phyloP scores from a whole-genome alignment of 2,797 vertebrate species.

The Coracias cyanogaster region DNA sequence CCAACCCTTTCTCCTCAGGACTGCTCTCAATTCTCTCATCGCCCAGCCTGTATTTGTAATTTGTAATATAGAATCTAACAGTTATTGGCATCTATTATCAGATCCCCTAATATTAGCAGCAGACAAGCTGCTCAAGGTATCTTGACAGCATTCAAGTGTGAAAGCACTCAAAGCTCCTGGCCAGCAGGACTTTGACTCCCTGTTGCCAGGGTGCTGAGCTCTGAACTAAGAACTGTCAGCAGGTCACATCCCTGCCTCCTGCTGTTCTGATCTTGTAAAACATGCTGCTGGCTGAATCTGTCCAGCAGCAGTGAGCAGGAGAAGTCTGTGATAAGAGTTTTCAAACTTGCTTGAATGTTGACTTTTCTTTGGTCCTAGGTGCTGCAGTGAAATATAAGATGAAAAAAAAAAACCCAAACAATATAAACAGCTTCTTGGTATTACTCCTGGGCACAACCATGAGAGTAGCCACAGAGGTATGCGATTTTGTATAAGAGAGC shows the following conservation, averaged over 20 bases:
- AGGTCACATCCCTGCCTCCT: neutral
- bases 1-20: too few species aligned
- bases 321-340: neutral
- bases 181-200: neutral
- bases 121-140: neutral
- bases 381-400: neutral
- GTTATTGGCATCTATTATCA: neutral
- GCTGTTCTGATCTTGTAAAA: neutral
- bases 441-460: neutral
- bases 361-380: neutral
- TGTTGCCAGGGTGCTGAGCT: neutral
- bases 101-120: neutral
- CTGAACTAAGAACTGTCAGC: neutral
- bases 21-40: too few species aligned
- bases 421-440: neutral
- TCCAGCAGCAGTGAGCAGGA: neutral
- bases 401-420: neutral
- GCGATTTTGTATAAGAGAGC: neutral
- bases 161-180: neutral
- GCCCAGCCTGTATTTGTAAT: too few species aligned
- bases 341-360: neutral
- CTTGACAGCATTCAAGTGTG: neutral
- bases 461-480: neutral
- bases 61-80: neutral
- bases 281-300: neutral